Evolutionary conservation across 2,888 invertebrate species (phyloP), one percentile per base, ranked within the genome.

Genomic region (Erebia aethiops): DNA sequence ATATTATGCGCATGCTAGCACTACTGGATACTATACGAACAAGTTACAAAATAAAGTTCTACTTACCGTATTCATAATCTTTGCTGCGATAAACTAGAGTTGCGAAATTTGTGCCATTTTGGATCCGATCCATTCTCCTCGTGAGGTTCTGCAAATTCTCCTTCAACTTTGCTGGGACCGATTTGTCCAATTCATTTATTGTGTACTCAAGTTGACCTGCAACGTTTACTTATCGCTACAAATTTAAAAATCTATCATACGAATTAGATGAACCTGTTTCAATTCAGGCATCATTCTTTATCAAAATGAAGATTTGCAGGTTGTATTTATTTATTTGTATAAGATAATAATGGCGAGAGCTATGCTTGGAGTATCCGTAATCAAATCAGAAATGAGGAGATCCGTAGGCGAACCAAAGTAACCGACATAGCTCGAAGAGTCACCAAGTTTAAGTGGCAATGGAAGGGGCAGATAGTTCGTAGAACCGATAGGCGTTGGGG

Each of bases 161-260:
- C 74, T 87, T 90, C 14, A 93, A 75, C 71, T 90, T 92, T 2
- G 72, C 78, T 1, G 93, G 93, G 21, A 93, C 89, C 1, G 92
- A 84, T 71, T 89, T 87, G 76, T 92, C 92, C 71, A 93, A 76
- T 78, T 93, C 92, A 73, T 93, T 92, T 60, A 92, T 87, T 1
- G 89, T 90, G 72, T 92, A 93, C 77, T 92, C 91, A 71, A 93
- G 77, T 75, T 91, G 91, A 69, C 92, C 92, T 92, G 77, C 63
- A 69, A 62, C 2, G 10, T 60, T 18, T 13, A 26, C 26, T 26
- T 57, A 13, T 21, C 16, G 4, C 5, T 16, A 52, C 11, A 46
- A 46, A 11, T 13, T 46, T 13, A 46, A 13, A 46, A 46, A 46
- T 13, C 11, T 10, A 13, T 46, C 46, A 46, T 4, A 46, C 11